Evolutionary conservation across 1,140 invertebrate genomes (phyloP).

Genomic region (Yoshiicerus persimilis): DNA sequence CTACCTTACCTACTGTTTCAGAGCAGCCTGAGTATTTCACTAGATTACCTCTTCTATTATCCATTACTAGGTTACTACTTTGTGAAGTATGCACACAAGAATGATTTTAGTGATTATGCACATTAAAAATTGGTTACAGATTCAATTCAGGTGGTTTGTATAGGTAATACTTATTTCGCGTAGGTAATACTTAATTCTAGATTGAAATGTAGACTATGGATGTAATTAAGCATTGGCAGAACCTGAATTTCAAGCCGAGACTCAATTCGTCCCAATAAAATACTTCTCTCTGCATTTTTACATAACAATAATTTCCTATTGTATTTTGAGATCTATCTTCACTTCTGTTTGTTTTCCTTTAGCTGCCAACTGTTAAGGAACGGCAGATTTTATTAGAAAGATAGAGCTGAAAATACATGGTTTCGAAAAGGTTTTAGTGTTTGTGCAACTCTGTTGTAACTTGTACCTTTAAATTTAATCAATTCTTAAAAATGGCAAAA

Average conservation of each 20-base stretch:
- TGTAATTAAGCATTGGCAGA: conserved; percentile 8
- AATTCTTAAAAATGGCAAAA: neutral
- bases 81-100: neutral
- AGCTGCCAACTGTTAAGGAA: neutral
- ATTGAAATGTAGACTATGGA: neutral
- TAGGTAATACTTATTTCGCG: neutral
- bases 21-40: neutral
- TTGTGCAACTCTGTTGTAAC: neutral
- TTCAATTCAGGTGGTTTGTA: neutral
- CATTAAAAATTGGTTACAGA: neutral
- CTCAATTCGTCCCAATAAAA: conserved; percentile 13
- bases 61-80: neutral
- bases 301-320: neutral
- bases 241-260: conserved; percentile 6
- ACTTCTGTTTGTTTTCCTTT: neutral
- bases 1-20: neutral
- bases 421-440: neutral
- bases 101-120: neutral
- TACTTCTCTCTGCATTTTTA: neutral
- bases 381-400: neutral
- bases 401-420: neutral
- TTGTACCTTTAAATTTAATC: neutral
- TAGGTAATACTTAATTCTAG: neutral
- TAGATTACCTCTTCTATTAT: neutral
- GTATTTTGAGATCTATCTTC: neutral